These are phyloP conservation scores for Origma solitaria DNA, from an alignment of 2,113 vertebrate genomes.

Conservation along the genomic window DNA sequence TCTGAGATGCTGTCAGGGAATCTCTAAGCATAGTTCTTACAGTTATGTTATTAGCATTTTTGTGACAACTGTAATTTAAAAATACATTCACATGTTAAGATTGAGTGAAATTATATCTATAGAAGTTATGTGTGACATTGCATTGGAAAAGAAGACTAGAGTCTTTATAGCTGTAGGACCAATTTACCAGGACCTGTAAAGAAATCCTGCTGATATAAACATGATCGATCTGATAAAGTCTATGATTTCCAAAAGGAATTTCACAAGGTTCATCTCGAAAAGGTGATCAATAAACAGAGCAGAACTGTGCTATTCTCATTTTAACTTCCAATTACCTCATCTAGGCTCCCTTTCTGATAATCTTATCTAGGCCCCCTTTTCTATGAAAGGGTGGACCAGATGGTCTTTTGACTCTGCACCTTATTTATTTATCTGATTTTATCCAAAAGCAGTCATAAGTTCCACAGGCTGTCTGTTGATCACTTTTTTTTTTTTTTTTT, in stretches of 20 bases:
- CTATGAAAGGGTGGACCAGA: not conserved
- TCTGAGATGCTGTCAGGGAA: not conserved
- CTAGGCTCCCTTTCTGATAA: not conserved
- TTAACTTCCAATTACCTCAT: not conserved
- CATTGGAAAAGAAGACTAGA: not conserved
- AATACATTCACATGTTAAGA: not conserved
- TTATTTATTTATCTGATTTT: not conserved
- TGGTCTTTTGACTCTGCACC: not conserved
- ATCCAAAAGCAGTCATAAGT: not conserved
- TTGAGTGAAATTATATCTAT: not conserved
- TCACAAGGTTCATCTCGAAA: not conserved
- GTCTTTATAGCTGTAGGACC: not conserved
- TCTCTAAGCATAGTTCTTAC: not conserved
- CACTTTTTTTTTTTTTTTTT: too few relatives aligned
- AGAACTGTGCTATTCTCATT: not conserved
- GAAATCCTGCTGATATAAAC: not conserved
- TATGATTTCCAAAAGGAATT: not conserved
- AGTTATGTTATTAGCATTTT: not conserved
- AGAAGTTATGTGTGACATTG: not conserved
- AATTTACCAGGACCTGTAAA: not conserved
- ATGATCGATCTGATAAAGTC: not conserved
- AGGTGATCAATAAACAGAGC: not conserved
- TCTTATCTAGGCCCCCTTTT: not conserved
- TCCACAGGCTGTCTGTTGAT: not conserved
- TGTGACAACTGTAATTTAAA: not conserved